Base-by-base conservation (phyloP, 92 coral and sea anemone genomes). In the Paragorgia papillata region DNA sequence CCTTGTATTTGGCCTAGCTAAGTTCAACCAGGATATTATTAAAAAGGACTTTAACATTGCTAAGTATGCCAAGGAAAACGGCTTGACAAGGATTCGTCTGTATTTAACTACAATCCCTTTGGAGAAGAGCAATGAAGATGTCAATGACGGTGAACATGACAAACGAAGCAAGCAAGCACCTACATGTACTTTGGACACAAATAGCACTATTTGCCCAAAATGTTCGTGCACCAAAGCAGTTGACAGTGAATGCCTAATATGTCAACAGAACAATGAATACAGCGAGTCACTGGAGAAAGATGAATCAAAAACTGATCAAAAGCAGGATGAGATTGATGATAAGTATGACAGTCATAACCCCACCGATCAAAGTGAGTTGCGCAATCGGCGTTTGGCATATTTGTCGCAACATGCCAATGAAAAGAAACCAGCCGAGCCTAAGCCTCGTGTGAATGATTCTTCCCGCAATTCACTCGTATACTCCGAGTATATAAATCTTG, bases 251-350 rank as follows among this genome's bases (percentile, higher is more conserved):
- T 75, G 80, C 39, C 25, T 75, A 34, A 65, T 39, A 37, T 80
- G 85, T 70, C 71, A 69, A 34, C 66, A 82, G 50, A 32, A 73
- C 80, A 40, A 66, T 21, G 85, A 73, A 49, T 81, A 81, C 63
- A 57, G 61, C 57, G 33, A 14, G 27, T 43, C 80, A 34, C 55
- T 74, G 19, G 74, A 48, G 43, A 65, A 56, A 63, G 81, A 74
- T 76, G 2, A 46, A 46, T 7, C 53, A 9, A 15, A 46, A 46
- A 46, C 7, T 46, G 53, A 2, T 15, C 49, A 1, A 3, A 19
- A 35, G 57, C 7, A 46, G 10, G 48, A 65, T 14, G 80, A 74
- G 48, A 55, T 39, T 14, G 56, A 57, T 9, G 17, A 46, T 46
- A n/a, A 46, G 53, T 7, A 46, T 2, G 2, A 15, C n/a, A 46